phyloP scores from a whole-genome alignment of 1,140 invertebrate species.

The Drosophila subobscura region DNA sequence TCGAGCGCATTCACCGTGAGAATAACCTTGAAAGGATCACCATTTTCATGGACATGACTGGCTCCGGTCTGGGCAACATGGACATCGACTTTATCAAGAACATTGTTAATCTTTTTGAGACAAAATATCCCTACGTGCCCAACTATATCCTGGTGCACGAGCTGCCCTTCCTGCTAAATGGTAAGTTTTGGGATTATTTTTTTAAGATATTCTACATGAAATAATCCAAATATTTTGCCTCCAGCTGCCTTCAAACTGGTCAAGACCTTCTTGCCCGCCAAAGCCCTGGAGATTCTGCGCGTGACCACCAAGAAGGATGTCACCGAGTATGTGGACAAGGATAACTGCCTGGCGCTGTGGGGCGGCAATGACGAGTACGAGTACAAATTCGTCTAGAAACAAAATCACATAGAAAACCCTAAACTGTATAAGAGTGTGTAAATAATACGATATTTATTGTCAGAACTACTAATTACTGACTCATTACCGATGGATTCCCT shows the following conservation, averaged over 20 bases:
- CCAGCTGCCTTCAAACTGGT: slow-evolving; percentile 96
- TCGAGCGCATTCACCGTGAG: slow-evolving; percentile 92
- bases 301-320: slow-evolving; percentile 91
- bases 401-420: neutral
- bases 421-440: slow-evolving; percentile 47
- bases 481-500: neutral
- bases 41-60: slow-evolving; percentile 95
- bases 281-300: slow-evolving; percentile 94
- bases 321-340: slow-evolving; percentile 90
- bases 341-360: slow-evolving; percentile 91
- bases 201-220: neutral
- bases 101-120: slow-evolving; percentile 92
- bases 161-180: slow-evolving; percentile 97
- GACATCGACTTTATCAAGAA: slow-evolving; percentile 94
- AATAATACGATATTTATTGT: slow-evolving; percentile 68
- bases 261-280: slow-evolving; percentile 93
- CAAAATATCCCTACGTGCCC: slow-evolving; percentile 91
- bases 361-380: slow-evolving; percentile 91
- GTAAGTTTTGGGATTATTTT: slow-evolving; percentile 83
- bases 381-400: slow-evolving; percentile 38
- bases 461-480: neutral
- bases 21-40: slow-evolving; percentile 91
- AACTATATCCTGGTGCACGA: slow-evolving; percentile 96
- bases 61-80: slow-evolving; percentile 93
- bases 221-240: slow-evolving; percentile 6